phyloP scores from a whole-genome alignment of 2,888 invertebrate genomes.

The Apeira syringaria region DNA sequence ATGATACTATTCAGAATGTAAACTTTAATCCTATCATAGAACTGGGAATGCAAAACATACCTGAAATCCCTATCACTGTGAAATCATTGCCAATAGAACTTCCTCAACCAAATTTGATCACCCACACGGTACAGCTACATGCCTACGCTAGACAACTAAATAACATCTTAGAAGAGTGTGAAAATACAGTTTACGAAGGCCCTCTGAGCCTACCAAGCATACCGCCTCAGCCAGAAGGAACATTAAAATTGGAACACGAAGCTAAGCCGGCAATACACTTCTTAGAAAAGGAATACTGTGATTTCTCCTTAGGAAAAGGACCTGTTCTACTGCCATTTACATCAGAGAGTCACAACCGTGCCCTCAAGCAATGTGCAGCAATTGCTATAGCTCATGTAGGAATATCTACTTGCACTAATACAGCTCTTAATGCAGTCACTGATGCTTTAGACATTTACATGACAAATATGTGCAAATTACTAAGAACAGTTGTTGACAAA shows the following conservation, averaged over 20 bases:
- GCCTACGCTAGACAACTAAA: constrained; percentile 60
- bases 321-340: constrained; percentile 68
- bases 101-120: constrained; percentile 70
- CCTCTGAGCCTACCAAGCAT: constrained; percentile 57
- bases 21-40: constrained; percentile 79
- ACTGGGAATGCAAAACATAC: constrained; percentile 77
- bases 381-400: constrained; percentile 73
- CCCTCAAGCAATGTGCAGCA: constrained; percentile 70
- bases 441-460: constrained; percentile 70
- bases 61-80: constrained; percentile 73
- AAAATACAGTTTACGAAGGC: constrained; percentile 63
- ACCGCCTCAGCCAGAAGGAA: constrained; percentile 56
- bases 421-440: constrained; percentile 62
- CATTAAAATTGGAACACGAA: constrained; percentile 58
- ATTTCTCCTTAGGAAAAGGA: constrained; percentile 72
- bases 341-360: constrained; percentile 72
- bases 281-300: constrained; percentile 68
- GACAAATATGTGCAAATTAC: constrained; percentile 70
- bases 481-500: constrained; percentile 66
- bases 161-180: constrained; percentile 63
- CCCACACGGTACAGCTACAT: constrained; percentile 74
- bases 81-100: constrained; percentile 74
- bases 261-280: constrained; percentile 64
- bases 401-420: constrained; percentile 62
- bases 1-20: constrained; percentile 66